These are phyloP conservation scores for Nesidiocoris tenuis DNA, from an alignment of 2,888 invertebrate genomes.

Conservation along the genomic window DNA sequence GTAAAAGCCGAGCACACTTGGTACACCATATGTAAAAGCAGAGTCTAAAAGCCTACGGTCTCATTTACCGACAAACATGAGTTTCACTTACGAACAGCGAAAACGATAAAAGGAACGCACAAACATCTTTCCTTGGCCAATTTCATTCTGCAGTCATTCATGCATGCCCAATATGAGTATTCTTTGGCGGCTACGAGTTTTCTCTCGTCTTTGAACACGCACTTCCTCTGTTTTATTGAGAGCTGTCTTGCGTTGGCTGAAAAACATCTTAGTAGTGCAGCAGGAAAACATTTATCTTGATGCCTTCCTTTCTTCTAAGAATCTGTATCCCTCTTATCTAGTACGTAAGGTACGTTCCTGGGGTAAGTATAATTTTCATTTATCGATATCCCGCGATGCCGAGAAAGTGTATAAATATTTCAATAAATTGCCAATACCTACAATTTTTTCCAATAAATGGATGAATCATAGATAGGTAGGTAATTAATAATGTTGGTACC, in stretches of 20 bases:
- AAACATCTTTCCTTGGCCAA: constrained; percentile 64
- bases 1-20: not conserved
- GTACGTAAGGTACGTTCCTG: too few relatives aligned
- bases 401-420: too few relatives aligned
- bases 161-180: constrained; percentile 71
- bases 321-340: too few relatives aligned
- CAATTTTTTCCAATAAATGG: too few relatives aligned
- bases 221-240: constrained; percentile 67
- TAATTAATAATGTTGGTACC: too few relatives aligned
- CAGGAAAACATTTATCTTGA: not conserved
- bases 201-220: constrained; percentile 70
- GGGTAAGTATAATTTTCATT: too few relatives aligned
- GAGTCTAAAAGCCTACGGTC: not conserved
- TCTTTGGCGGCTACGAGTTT: constrained; percentile 61
- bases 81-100: constrained; percentile 60
- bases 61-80: too few relatives aligned
- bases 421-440: too few relatives aligned
- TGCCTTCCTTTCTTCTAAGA: not conserved
- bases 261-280: constrained; percentile 24
- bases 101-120: constrained; percentile 73
- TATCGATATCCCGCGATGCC: too few relatives aligned
- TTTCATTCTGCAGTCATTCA: constrained; percentile 71
- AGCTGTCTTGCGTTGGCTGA: constrained; percentile 68
- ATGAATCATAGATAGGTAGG: too few relatives aligned
- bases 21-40: not conserved